Evolutionary conservation across 2,113 vertebrate species (phyloP), one percentile per base, ranked within the genome.

Genomic region (Malurus melanocephalus): DNA sequence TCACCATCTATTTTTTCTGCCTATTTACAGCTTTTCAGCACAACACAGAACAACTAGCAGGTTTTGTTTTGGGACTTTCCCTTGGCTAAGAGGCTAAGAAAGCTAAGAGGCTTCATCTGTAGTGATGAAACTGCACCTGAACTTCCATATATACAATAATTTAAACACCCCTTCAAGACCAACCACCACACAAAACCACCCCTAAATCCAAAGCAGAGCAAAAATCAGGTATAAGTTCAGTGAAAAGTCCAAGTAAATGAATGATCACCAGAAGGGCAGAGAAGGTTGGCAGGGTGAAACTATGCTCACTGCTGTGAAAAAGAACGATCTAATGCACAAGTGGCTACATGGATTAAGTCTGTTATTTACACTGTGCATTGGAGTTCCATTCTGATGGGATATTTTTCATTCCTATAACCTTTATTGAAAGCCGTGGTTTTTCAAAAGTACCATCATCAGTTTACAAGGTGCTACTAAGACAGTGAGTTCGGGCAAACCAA

Each of bases 191-290:
- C 33, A 75, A 56, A 82, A 46, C 3, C 6, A 38, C 3, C 24
- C 48, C 68, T n/a, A 66, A 84, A 57, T 30, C 43, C 65, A 74
- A 80, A 82, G 21, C 30, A 79, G 43, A 40, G 27, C 26, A 81
- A 43, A 73, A 93, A 80, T 60, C 6, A 23, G 49, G 3, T 55
- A 33, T 1, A 4, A 71, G 35, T 35, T 64, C 55, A 86, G 62
- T 46, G 51, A 75, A 80, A 81, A 92, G 55, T 75, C 53, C 45
- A 72, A 87, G 87, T 60, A 78, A 81, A 76, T 72, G 49, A 87
- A 56, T 33, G 49, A 84, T 81, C 45, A 74, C 51, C 32, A 62
- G 42, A 72, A 77, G 19, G 42, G 24, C 77, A 61, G 28, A 28
- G 51, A 57, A 43, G n/a, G 55, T 24, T 77, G 51, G 55, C 10